A percentile compares a stretch with the other conserved stretches of the same genome.
Evolutionary conservation across 2,113 vertebrate genomes (phyloP).

Genomic region (Sinosuthora webbiana): DNA sequence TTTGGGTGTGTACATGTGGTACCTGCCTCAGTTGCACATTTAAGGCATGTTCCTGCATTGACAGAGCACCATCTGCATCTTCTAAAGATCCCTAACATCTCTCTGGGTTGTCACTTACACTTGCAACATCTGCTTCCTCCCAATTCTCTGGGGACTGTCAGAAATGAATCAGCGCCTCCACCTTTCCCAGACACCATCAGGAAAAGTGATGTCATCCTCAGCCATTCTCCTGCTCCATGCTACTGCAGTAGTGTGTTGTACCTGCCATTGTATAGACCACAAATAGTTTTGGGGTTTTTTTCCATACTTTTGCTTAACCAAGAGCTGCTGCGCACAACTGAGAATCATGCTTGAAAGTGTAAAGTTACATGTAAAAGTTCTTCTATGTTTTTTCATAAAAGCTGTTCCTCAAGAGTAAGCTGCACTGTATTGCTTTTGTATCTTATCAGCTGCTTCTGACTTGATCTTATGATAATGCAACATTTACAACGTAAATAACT

Average conservation of each 20-base stretch:
- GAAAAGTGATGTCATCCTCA: neutral
- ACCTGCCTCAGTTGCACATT: neutral
- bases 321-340: fast-evolving
- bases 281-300: neutral
- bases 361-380: neutral
- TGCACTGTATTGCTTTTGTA: neutral
- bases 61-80: neutral
- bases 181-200: neutral
- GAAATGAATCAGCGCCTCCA: neutral
- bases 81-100: neutral
- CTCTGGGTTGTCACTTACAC: neutral
- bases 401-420: neutral
- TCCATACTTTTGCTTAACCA: neutral
- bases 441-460: neutral
- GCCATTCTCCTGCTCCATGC: neutral
- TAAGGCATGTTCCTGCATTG: neutral
- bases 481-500: neutral
- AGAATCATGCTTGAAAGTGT: neutral
- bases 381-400: neutral
- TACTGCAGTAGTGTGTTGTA: neutral
- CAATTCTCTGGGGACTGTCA: neutral
- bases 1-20: neutral
- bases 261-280: neutral
- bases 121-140: neutral
- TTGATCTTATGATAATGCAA: neutral